These are phyloP conservation scores for Stegophylla sp. DNA, from an alignment of 2,888 invertebrate species.

Conservation along the genomic window DNA sequence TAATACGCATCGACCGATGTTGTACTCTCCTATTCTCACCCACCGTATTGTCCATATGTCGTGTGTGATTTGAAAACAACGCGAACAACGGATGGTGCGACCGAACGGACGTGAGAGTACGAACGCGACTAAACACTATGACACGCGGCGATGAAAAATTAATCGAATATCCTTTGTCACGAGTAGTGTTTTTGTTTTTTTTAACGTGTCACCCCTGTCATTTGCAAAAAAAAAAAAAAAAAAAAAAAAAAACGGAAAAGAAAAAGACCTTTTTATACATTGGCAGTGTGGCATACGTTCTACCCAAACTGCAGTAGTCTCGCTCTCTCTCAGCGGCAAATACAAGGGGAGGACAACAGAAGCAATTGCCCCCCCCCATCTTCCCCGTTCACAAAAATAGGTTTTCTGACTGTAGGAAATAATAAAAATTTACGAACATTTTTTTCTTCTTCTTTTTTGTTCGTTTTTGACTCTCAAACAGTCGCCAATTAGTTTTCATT, in stretches of 20 bases:
- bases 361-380: too few species aligned
- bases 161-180: constrained; percentile 3
- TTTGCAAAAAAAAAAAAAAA: neutral
- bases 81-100: neutral
- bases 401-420: too few species aligned
- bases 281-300: too few species aligned
- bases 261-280: neutral
- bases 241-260: neutral
- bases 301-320: too few species aligned
- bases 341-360: too few species aligned
- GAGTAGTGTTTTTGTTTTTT: neutral
- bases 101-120: neutral
- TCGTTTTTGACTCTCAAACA: too few species aligned
- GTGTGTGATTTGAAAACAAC: neutral
- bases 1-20: neutral
- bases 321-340: too few species aligned
- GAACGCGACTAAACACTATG: neutral
- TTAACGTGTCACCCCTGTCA: neutral
- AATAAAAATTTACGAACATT: too few species aligned
- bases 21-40: too few species aligned
- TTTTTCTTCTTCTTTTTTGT: too few species aligned
- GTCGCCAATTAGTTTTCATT: too few species aligned
- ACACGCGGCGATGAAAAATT: neutral
- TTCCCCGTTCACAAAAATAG: too few species aligned
- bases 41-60: neutral